Evolutionary conservation across 2,113 vertebrate genomes (phyloP).

Genomic region (Pseudorasbora parva): DNA sequence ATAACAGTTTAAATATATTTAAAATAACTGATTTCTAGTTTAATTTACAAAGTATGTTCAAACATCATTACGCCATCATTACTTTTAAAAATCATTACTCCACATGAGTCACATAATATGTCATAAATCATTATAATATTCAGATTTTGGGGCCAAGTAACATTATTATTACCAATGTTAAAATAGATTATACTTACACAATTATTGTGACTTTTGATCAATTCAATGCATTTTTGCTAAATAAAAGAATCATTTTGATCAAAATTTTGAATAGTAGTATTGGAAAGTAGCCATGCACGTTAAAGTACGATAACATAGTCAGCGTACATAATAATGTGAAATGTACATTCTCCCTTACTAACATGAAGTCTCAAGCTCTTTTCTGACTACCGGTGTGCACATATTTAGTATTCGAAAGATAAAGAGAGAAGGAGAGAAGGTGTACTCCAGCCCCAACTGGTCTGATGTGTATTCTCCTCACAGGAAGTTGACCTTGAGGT

Average conservation of each 20-base stretch:
- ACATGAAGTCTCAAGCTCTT: background rate
- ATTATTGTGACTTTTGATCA: background rate
- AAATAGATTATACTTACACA: no score
- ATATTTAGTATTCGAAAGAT: conserved; percentile 20
- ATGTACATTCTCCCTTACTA: background rate
- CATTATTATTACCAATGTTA: background rate
- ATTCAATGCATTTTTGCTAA: background rate
- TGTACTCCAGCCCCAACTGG: conserved; percentile 63
- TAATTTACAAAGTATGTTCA: background rate
- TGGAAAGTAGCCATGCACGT: background rate
- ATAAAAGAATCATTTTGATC: background rate
- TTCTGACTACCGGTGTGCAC: background rate
- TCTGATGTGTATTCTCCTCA: conserved; percentile 79
- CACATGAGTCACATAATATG: background rate
- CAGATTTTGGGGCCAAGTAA: background rate
- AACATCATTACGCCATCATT: no score
- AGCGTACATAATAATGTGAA: background rate
- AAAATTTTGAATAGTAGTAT: background rate
- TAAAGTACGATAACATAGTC: background rate
- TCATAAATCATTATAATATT: background rate
- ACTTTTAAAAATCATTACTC: background rate
- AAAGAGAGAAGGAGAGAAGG: conserved; percentile 35
- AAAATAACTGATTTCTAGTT: background rate
- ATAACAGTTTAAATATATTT: no score
- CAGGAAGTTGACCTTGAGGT: conserved; percentile 77